These are phyloP conservation scores for Apolygus lucorum DNA, from an alignment of 1,140 invertebrate species.

Conservation along the genomic window DNA sequence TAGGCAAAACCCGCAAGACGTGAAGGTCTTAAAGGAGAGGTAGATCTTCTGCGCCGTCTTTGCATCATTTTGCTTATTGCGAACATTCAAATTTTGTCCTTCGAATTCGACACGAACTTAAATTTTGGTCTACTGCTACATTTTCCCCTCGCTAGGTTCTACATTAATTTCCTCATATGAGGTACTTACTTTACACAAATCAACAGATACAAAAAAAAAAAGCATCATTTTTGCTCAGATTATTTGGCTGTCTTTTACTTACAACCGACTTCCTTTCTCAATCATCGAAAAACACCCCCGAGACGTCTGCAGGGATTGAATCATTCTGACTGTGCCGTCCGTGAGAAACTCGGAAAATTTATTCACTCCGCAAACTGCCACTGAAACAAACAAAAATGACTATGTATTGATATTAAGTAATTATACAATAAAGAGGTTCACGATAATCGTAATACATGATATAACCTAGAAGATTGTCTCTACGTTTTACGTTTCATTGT, in stretches of 20 bases:
- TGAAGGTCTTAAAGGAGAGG: no score
- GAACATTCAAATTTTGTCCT: background rate
- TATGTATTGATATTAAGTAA: no score
- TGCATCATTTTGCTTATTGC: no score
- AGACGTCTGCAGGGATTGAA: constrained; percentile 16
- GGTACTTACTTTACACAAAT: no score
- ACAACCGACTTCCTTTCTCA: constrained; percentile 14
- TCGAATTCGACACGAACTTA: background rate
- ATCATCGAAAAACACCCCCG: constrained; percentile 10
- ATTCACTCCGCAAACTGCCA: constrained; percentile 17
- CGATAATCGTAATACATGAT: no score
- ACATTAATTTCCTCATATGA: no score
- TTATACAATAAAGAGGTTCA: no score
- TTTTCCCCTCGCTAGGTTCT: background rate
- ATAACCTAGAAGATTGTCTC: no score
- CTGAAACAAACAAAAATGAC: constrained; percentile 8
- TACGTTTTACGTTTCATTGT: no score
- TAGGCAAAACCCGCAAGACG: no score
- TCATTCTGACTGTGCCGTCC: constrained; percentile 15
- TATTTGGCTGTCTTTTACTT: background rate
- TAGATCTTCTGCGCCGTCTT: no score
- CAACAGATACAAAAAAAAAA: no score
- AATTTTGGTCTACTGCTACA: background rate
- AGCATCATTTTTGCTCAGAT: background rate
- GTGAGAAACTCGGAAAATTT: constrained; percentile 12